These are phyloP conservation scores for Epizoanthus rinbou DNA, from an alignment of 92 coral and sea anemone species.

Conservation along the genomic window DNA sequence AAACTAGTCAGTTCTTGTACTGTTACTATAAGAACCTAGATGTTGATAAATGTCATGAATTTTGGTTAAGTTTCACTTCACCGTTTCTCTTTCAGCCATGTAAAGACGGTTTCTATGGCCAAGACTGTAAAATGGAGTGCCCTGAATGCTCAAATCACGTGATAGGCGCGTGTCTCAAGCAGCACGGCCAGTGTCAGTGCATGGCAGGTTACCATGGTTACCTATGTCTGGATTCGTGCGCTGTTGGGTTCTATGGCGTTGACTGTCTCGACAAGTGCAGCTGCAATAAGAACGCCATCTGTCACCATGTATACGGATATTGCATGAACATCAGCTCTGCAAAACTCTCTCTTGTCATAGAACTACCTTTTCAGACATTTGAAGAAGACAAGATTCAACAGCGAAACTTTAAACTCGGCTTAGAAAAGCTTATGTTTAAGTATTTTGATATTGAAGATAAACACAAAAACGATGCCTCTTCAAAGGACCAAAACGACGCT, in stretches of 20 bases:
- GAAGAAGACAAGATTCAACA: constrained; percentile 65
- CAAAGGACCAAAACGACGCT: not conserved
- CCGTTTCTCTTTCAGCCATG: constrained; percentile 66
- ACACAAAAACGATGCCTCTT: not conserved
- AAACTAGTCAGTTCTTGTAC: too few relatives aligned
- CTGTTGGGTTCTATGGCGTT: constrained; percentile 59
- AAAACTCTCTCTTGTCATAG: constrained; percentile 59
- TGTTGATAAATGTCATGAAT: not conserved
- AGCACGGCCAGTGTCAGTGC: constrained; percentile 92
- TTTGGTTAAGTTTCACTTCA: not conserved
- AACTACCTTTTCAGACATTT: constrained; percentile 54
- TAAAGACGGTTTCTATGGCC: constrained; percentile 84
- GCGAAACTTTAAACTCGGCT: constrained; percentile 71
- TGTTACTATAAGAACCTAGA: not conserved
- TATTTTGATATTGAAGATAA: constrained; percentile 49
- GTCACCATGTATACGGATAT: constrained; percentile 83
- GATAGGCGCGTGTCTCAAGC: constrained; percentile 80
- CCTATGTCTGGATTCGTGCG: constrained; percentile 85
- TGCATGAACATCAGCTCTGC: constrained; percentile 73
- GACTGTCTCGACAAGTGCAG: constrained; percentile 63
- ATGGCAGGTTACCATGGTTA: constrained; percentile 85
- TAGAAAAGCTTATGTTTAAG: constrained; percentile 68
- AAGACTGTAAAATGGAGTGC: constrained; percentile 70
- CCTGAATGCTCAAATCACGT: constrained; percentile 91
- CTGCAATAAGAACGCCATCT: constrained; percentile 62